Evolutionary conservation across 2,888 invertebrate species (phyloP).

Genomic region (Eristalis arbustorum): DNA sequence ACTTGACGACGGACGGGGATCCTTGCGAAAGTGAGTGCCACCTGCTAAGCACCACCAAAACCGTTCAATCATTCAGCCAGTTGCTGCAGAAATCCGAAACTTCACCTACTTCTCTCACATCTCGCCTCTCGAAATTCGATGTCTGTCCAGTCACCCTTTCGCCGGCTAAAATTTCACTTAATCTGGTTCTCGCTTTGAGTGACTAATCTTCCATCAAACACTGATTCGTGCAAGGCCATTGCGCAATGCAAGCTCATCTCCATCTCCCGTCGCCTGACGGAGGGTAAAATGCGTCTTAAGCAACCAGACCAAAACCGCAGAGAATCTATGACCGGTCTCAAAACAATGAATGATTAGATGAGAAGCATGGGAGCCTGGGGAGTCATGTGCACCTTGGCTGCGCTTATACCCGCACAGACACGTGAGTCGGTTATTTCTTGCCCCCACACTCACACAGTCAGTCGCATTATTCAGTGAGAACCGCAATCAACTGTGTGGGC

Average conservation of each 20-base stretch:
- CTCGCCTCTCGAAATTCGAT: not conserved
- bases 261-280: not conserved
- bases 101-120: not conserved
- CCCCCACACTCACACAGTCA: not conserved
- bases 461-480: not conserved
- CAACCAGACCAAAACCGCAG: not conserved
- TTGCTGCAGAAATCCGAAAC: not conserved
- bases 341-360: not conserved
- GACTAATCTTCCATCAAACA: not conserved
- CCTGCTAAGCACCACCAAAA: too few relatives aligned
- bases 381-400: not conserved
- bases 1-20: too few relatives aligned
- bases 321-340: not conserved
- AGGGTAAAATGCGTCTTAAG: not conserved
- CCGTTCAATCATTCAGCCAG: too few relatives aligned
- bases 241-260: not conserved
- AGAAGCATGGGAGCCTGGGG: not conserved
- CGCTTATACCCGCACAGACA: not conserved
- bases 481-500: slow-evolving; percentile 40
- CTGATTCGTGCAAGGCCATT: not conserved
- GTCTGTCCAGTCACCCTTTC: not conserved
- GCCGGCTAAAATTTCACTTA: not conserved
- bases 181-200: not conserved
- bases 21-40: too few relatives aligned
- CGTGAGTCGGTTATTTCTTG: slow-evolving; percentile 15